Evolutionary conservation across 2,888 invertebrate genomes (phyloP), one percentile per base, ranked within the genome.

Genomic region (Acrobasis repandana): DNA sequence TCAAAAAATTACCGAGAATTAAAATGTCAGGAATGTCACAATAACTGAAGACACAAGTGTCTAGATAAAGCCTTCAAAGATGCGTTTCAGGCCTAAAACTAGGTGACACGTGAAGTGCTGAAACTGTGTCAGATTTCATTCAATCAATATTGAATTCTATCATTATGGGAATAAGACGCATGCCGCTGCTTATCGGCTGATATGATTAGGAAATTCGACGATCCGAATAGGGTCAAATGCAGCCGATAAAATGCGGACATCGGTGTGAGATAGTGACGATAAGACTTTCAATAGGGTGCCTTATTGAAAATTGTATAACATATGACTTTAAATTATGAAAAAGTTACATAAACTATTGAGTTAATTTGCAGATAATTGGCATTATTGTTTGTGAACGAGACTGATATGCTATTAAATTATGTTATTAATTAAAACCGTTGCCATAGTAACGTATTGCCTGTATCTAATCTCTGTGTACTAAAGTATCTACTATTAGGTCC

Each of bases 181-280:
- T 61, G 63, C 63, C 61, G 64, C 60, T 56, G 61, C 67, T 81
- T 86, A 86, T 88, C 83, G 67, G 65, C 67, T 73, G 70, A 74
- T 74, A 81, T 67, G 72, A 79, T 77, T 76, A 72, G 74, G 74
- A 75, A 75, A 74, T 74, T 67, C 79, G 73, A 73, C 72, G 74
- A 74, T 76, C 65, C 69, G 75, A 90, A 85, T 85, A 82, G 79
- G 90, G 89, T 87, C 90, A 88, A 80, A 83, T 76, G 74, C 74
- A 80, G 80, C 76, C 69, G 84, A 86, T 85, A 83, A 79, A 75
- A 33, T 28, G 65, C 70, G 67, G 72, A 75, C 74, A 75, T 74
- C 69, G 69, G 63, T 67, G 68, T 73, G 65, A 75, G 74, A 75
- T 73, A 71, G 63, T 71, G 64, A 62, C 62, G 67, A 72, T 73